Conservation (phyloP, 30 jellyfish, hydroid and myxozoan species). For the Pseudorhiza aurosa region DNA sequence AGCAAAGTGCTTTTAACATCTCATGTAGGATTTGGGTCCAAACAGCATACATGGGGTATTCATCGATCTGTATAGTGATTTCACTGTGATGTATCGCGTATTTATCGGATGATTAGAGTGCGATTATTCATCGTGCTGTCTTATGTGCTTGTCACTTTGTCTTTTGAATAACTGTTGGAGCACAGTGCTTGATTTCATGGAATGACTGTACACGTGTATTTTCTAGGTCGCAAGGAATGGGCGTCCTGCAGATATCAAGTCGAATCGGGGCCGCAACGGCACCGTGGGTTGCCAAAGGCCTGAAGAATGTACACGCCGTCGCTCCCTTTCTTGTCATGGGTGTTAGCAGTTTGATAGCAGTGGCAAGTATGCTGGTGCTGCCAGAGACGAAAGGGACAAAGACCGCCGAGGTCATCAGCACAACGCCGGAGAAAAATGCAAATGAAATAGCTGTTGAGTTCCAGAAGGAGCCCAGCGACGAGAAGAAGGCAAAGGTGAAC, state of each 20-base stretch:
- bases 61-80: too few species aligned
- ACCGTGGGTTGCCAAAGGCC: slow-evolving; percentile 86
- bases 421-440: not conserved
- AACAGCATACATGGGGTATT: too few species aligned
- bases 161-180: too few species aligned
- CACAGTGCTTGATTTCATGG: too few species aligned
- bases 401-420: slow-evolving; percentile 58
- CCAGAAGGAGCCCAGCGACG: not conserved
- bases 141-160: too few species aligned
- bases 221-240: slow-evolving; percentile 76
- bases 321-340: slow-evolving; percentile 88
- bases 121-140: too few species aligned
- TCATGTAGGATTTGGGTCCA: too few species aligned
- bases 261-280: slow-evolving; percentile 87
- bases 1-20: too few species aligned
- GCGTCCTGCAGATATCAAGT: slow-evolving; percentile 72
- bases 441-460: slow-evolving; percentile 8
- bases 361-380: slow-evolving; percentile 8
- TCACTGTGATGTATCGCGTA: too few species aligned
- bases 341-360: slow-evolving; percentile 38
- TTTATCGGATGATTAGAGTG: too few species aligned
- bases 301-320: slow-evolving; percentile 41
- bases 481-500: slow-evolving; percentile 6
- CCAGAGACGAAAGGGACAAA: slow-evolving; percentile 88
- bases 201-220: too few species aligned